phyloP scores from a whole-genome alignment of 1,140 invertebrate species.

The Pseudachorutes palmiensis region DNA sequence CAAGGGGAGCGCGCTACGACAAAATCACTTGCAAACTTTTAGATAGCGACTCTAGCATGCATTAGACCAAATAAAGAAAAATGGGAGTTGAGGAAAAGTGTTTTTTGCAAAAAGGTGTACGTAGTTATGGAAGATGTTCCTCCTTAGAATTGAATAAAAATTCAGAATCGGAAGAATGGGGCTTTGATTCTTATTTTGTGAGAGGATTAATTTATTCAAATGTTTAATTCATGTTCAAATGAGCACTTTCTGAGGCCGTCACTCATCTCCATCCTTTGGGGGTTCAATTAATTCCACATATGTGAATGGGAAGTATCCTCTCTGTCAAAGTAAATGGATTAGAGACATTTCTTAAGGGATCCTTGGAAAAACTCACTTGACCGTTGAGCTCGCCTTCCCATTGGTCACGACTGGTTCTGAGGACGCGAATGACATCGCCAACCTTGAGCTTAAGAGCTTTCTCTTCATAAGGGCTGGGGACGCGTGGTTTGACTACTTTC shows the following conservation, averaged over 20 bases:
- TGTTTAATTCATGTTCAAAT: no score
- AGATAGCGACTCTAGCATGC: background rate
- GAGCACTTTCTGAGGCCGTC: background rate
- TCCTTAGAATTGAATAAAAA: no score
- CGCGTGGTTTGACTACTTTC: constrained; percentile 22
- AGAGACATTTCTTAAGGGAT: background rate
- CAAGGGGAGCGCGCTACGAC: constrained; percentile 27
- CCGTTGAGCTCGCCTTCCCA: constrained; percentile 29
- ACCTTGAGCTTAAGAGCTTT: constrained; percentile 20
- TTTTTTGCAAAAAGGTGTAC: no score
- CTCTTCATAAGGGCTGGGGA: constrained; percentile 17
- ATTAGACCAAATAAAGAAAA: no score
- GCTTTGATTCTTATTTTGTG: no score
- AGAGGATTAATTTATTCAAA: no score
- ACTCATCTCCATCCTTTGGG: background rate
- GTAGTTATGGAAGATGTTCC: no score
- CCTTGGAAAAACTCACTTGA: constrained; percentile 14
- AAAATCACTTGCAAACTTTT: constrained; percentile 19
- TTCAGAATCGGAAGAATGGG: no score
- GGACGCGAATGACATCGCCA: constrained; percentile 28
- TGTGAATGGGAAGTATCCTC: constrained; percentile 23
- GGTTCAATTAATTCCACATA: constrained; percentile 18
- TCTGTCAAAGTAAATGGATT: constrained; percentile 4
- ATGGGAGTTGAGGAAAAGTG: no score
- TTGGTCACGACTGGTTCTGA: constrained; percentile 11